Evolutionary conservation across 2,797 vertebrate species (phyloP), one percentile per base, ranked within the genome.

Genomic region (Synaphobranchus kaupii): DNA sequence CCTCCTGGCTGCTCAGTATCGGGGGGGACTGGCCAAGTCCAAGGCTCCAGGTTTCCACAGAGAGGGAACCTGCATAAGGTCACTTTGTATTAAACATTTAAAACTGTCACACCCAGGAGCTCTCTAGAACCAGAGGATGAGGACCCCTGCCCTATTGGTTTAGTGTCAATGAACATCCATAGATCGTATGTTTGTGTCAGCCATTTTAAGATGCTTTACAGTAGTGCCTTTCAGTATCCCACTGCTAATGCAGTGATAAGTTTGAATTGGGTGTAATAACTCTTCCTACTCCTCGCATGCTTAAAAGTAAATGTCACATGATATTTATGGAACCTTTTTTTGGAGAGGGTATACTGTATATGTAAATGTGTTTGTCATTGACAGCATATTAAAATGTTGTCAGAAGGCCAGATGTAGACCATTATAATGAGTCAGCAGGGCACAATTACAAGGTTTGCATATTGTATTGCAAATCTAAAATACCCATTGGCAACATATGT

Each of bases 401-500:
- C 58, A 85, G 85, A n/a, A 28, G 76, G 34, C 31, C 12, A 39
- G 28, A 44, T 39, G 73, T 9, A 31, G 25, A n/a, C 56, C 17
- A 86, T 82, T 82, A 86, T 4, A 58, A 47, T 39, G 73, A 50
- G 34, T 82, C 76, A 7, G 73, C 47, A 44, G n/a, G 86, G 83
- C 48, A 52, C 44, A 47, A 87, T 83, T 68, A 28, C 82, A 83
- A 52, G 68, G 5, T 3, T n/a, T 52, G 48, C 81, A 12, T 87
- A 83, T 54, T 80, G 85, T 78, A 78, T 73, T 87, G 47, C 52
- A 87, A 83, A 87, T 87, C 76, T 31, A 76, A 76, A 76, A 76
- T 76, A 76, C 48, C 44, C 80, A 84, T 87, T 84, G 54, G 71
- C 47, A 82, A 84, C 85, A 84, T 20, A 71, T 56, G 81, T 85